These are phyloP conservation scores for Chrysolophus pictus DNA, from an alignment of 2,797 vertebrate species.

Conservation along the genomic window DNA sequence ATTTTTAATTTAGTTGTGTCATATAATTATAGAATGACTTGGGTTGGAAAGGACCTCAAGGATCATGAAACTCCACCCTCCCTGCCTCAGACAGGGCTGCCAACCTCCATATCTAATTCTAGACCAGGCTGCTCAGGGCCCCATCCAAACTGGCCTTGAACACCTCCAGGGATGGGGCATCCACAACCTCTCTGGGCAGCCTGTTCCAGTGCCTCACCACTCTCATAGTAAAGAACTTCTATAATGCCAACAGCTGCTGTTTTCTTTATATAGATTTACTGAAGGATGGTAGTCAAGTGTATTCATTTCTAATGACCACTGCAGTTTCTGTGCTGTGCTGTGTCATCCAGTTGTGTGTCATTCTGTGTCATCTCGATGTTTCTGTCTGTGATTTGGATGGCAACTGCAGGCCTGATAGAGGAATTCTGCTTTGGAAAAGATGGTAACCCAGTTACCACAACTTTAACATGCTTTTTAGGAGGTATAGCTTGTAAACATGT, in stretches of 20 bases:
- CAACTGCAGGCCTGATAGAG: background rate
- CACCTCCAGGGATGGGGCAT: too few species aligned
- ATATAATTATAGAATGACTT: too few species aligned
- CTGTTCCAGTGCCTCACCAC: too few species aligned
- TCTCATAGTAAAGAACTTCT: background rate
- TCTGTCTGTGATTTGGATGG: background rate
- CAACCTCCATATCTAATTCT: too few species aligned
- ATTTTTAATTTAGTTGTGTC: background rate
- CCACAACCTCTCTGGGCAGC: too few species aligned
- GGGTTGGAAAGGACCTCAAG: too few species aligned
- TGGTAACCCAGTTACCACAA: background rate
- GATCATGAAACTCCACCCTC: too few species aligned
- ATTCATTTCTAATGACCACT: background rate
- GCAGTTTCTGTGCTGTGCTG: background rate
- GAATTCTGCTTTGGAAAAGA: background rate
- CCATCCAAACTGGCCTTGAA: too few species aligned
- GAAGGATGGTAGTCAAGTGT: background rate
- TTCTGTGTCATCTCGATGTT: background rate
- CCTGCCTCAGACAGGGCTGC: too few species aligned
- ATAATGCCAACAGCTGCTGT: background rate
- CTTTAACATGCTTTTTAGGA: background rate
- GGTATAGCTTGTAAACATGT: background rate
- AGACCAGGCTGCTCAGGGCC: too few species aligned
- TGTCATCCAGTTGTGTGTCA: background rate
- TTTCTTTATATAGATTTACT: background rate